Evolutionary conservation across 2,888 invertebrate genomes (phyloP).

Genomic region (Apodemia mormo): DNA sequence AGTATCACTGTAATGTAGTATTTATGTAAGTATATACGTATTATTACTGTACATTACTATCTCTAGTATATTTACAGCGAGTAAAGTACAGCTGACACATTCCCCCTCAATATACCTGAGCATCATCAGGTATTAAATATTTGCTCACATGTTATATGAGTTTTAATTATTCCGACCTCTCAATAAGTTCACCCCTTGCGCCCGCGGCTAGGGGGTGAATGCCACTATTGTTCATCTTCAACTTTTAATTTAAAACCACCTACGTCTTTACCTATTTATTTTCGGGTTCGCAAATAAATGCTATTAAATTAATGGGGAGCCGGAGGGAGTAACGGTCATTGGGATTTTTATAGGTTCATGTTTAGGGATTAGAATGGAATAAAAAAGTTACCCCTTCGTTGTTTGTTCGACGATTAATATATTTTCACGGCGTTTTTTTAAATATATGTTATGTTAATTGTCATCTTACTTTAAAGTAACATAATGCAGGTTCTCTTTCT

Average conservation of each 20-base stretch:
- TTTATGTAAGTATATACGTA: too few relatives aligned
- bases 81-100: neutral
- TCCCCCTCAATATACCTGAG: constrained; percentile 1
- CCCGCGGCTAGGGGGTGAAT: constrained; percentile 41
- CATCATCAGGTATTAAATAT: constrained; percentile 25
- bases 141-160: constrained; percentile 24
- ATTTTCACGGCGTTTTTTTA: neutral
- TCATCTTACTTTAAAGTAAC: too few relatives aligned
- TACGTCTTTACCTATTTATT: constrained; percentile 45
- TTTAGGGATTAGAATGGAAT: neutral
- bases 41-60: too few relatives aligned
- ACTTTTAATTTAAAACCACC: constrained; percentile 50
- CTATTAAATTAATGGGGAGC: constrained; percentile 44
- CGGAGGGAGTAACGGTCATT: constrained; percentile 49
- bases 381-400: neutral
- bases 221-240: constrained; percentile 45
- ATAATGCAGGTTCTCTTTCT: too few relatives aligned
- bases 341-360: constrained; percentile 35
- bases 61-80: too few relatives aligned
- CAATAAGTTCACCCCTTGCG: constrained; percentile 35
- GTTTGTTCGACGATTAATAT: neutral
- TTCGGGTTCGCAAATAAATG: constrained; percentile 48
- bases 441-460: neutral
- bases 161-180: constrained; percentile 23
- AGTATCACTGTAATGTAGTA: too few relatives aligned